Conservation (phyloP, 2,888 invertebrate genomes). For the Rotaria macrura region DNA sequence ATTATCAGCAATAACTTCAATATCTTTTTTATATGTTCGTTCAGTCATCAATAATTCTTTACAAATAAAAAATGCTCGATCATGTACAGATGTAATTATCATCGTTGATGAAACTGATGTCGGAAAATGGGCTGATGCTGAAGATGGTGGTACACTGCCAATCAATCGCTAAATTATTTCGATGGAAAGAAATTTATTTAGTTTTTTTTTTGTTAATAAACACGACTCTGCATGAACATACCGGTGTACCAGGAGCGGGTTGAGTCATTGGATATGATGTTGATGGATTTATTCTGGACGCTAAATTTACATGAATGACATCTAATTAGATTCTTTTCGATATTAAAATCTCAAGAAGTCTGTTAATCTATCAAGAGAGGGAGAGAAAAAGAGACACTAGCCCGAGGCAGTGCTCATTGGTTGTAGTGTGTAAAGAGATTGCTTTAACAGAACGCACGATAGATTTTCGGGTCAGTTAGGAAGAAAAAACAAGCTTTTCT, state of each 20-base stretch:
- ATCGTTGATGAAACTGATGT: slow-evolving; percentile 13
- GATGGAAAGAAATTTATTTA: too few relatives aligned
- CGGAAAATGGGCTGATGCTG: background rate
- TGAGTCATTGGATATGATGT: background rate
- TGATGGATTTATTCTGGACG: background rate
- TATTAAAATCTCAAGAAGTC: too few relatives aligned
- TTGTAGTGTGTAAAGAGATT: too few relatives aligned
- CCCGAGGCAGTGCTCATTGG: too few relatives aligned
- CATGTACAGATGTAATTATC: background rate
- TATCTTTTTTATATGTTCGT: slow-evolving; percentile 80
- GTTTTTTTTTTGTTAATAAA: too few relatives aligned
- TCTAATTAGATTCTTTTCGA: too few relatives aligned
- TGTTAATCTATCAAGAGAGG: background rate
- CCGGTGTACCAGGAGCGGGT: background rate
- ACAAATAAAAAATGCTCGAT: slow-evolving; percentile 46
- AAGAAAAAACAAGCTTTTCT: too few relatives aligned
- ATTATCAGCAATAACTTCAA: slow-evolving; percentile 55
- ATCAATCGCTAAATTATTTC: background rate
- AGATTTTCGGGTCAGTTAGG: too few relatives aligned
- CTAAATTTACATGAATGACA: background rate
- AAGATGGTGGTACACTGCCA: background rate
- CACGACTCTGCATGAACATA: background rate
- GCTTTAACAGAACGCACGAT: too few relatives aligned
- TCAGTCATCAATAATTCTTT: slow-evolving; percentile 91
- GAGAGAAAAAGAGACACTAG: too few relatives aligned